phyloP scores from a whole-genome alignment of 2,888 invertebrate genomes.

The Quadroppia sp. region DNA sequence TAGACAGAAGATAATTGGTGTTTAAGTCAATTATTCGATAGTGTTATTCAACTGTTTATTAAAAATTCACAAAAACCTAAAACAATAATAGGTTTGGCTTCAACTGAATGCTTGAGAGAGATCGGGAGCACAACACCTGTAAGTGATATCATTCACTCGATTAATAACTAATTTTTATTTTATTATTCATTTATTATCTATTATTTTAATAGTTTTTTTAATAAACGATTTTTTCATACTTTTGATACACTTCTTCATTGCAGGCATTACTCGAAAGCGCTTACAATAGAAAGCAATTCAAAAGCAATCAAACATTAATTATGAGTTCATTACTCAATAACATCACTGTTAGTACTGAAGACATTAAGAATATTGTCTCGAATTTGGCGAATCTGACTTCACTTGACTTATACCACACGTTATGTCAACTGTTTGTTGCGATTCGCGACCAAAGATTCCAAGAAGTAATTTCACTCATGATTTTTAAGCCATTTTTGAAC shows the following conservation, averaged over 20 bases:
- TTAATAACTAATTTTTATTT: slow-evolving; percentile 3
- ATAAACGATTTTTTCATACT: background rate
- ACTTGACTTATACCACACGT: slow-evolving; percentile 24
- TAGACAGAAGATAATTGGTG: slow-evolving; percentile 21
- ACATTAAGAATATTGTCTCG: background rate
- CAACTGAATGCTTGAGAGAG: slow-evolving; percentile 28
- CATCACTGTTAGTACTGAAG: background rate
- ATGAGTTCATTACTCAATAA: slow-evolving; percentile 2
- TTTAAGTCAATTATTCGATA: slow-evolving; percentile 30
- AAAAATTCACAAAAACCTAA: slow-evolving; percentile 20
- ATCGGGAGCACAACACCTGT: slow-evolving; percentile 36
- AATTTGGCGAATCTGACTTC: background rate
- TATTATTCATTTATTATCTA: background rate
- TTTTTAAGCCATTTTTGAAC: slow-evolving; percentile 43
- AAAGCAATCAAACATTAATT: slow-evolving; percentile 22
- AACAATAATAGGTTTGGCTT: slow-evolving; percentile 36
- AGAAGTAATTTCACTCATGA: slow-evolving; percentile 28
- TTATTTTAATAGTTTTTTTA: slow-evolving; percentile 20
- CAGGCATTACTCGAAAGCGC: slow-evolving; percentile 19
- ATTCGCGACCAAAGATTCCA: slow-evolving; percentile 10
- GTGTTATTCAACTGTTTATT: slow-evolving; percentile 33
- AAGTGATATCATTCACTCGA: slow-evolving; percentile 26
- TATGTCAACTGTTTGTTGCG: background rate
- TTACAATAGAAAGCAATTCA: slow-evolving; percentile 13
- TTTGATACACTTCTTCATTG: background rate